Conservation (phyloP, 2,888 invertebrate genomes). For the Eulithis prunata region DNA sequence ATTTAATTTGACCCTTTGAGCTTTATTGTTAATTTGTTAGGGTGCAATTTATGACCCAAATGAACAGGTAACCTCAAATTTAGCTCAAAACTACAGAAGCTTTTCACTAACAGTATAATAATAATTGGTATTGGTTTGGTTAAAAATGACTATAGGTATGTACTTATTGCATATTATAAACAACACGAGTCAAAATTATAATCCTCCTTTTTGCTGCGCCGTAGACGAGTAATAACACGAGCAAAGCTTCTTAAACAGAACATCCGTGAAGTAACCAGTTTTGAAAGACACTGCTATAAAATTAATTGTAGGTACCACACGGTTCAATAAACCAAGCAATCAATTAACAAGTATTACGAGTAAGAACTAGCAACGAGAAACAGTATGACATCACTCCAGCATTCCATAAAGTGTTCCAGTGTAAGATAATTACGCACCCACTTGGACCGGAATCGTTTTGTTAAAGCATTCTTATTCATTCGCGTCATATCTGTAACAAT, state of each 20-base stretch:
- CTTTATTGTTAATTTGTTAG: no score
- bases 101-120: no score
- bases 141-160: no score
- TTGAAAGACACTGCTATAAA: background rate
- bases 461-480: constrained; percentile 26
- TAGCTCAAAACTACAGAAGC: no score
- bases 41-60: no score
- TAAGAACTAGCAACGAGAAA: constrained; percentile 4
- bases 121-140: no score
- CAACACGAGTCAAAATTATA: no score
- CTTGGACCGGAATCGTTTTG: constrained; percentile 27
- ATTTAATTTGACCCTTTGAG: no score
- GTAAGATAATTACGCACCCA: constrained; percentile 30
- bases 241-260: background rate
- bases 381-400: constrained; percentile 30
- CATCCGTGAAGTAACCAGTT: no score
- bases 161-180: no score
- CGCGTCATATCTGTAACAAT: constrained; percentile 25
- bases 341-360: constrained; percentile 25
- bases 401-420: constrained; percentile 20
- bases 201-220: no score
- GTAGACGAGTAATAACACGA: background rate
- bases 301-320: constrained; percentile 1
- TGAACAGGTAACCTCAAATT: no score
- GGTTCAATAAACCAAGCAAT: constrained; percentile 21